Evolutionary conservation across 2,888 invertebrate species (phyloP).

Genomic region (Ophraella communa): DNA sequence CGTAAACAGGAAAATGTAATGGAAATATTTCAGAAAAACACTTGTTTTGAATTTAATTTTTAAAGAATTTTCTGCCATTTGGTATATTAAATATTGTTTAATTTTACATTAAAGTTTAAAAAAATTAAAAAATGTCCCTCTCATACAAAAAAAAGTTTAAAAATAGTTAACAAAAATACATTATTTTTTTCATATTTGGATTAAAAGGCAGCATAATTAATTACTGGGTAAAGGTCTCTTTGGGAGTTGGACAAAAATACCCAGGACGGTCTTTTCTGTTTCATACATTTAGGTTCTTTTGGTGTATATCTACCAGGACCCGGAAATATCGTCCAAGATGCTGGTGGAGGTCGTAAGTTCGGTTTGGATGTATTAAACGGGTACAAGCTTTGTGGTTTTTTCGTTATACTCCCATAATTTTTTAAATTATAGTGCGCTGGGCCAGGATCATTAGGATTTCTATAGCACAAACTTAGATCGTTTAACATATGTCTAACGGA

Average conservation of each 20-base stretch:
- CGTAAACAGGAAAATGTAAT: too few relatives aligned
- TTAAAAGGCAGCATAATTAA: slow-evolving; percentile 31
- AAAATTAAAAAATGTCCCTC: too few relatives aligned
- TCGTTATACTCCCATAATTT: background rate
- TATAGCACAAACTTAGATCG: slow-evolving; percentile 62
- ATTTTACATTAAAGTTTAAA: too few relatives aligned
- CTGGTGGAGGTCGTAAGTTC: slow-evolving; percentile 45
- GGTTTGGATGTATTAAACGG: slow-evolving; percentile 50
- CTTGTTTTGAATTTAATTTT: too few relatives aligned
- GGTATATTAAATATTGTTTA: too few relatives aligned
- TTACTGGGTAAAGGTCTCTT: slow-evolving; percentile 43
- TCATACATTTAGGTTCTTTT: slow-evolving; percentile 42
- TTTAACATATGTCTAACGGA: slow-evolving; percentile 61
- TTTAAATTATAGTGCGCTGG: slow-evolving; percentile 59
- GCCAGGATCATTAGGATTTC: slow-evolving; percentile 62
- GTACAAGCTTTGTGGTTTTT: slow-evolving; percentile 32
- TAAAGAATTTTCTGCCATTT: too few relatives aligned
- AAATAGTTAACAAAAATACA: background rate
- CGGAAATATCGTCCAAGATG: slow-evolving; percentile 51
- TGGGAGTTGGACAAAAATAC: slow-evolving; percentile 51
- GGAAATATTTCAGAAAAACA: too few relatives aligned
- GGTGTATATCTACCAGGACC: slow-evolving; percentile 55
- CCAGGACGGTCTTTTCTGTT: slow-evolving; percentile 46
- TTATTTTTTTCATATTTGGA: background rate
- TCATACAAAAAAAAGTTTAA: too few relatives aligned